phyloP scores from a whole-genome alignment of 2,797 vertebrate species.

The Acropternis orthonyx region DNA sequence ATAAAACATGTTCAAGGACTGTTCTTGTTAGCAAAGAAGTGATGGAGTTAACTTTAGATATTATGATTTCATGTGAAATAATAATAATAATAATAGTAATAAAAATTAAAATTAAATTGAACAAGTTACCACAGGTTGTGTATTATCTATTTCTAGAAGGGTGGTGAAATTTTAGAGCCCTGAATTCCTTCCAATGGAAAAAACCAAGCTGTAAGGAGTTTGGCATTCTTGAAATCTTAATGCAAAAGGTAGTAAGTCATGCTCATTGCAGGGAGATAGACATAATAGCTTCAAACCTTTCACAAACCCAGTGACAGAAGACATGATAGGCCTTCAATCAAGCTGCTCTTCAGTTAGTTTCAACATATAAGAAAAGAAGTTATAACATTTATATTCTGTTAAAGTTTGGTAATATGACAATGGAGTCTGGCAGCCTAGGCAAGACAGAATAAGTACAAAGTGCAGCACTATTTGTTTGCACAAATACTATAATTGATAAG shows the following conservation, averaged over 20 bases:
- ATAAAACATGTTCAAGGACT: neutral
- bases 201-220: neutral
- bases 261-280: neutral
- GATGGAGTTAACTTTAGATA: neutral
- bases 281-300: slow-evolving; percentile 22
- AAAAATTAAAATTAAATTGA: slow-evolving; percentile 27
- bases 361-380: neutral
- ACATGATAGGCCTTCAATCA: neutral
- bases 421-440: neutral
- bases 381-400: neutral
- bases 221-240: slow-evolving; percentile 28
- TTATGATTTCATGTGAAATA: neutral
- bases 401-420: neutral
- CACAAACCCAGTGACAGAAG: slow-evolving; percentile 14
- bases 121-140: neutral
- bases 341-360: neutral
- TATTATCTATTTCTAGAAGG: slow-evolving; percentile 43
- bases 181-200: slow-evolving; percentile 53
- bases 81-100: no score
- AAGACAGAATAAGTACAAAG: neutral
- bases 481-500: neutral
- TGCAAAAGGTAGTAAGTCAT: slow-evolving; percentile 37
- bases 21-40: neutral
- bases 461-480: neutral
- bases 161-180: slow-evolving; percentile 45